Base-by-base conservation (phyloP, 1,140 invertebrate species). In the Ostrea edulis region DNA sequence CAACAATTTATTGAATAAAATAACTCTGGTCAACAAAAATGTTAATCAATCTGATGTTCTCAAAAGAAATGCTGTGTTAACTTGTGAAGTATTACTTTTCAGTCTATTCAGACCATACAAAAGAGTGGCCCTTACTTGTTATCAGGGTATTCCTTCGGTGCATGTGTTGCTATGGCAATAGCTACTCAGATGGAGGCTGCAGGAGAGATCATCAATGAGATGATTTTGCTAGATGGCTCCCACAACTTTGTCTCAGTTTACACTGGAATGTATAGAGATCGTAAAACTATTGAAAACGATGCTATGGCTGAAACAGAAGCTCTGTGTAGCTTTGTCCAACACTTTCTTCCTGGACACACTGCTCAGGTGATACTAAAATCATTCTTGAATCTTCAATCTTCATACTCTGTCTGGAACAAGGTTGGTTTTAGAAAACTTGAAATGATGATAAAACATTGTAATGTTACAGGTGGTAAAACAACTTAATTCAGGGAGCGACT, bases 131-230 rank as follows among this genome's bases (percentile, higher is more conserved):
- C 98, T 0, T 99, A 98, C 95, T 96, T 96, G n/a, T 94, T 99
- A 65, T 96, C 97, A 52, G 99, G 98, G 7, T 99, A 99, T 95
- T 99, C 98, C 0, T 99, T 98, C 95, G 99, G 99, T 83, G 97
- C 97, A 9, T 96, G 97, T 85, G 96, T 99, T 8, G 98, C 97
- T 7, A 98, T 98, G 93, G 98, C 99, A 95, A 99, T 99, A 97
- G 97, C 97, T 3, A 94, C 99, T 53, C 98, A 99, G 94, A 84
- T 93, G 25, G 95, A 96, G 88, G 93, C 93, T 35, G 81, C 84
- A 29, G 51, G 97, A 92, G 94, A 95, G 52, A 94, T 98, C n/a
- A 96, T 97, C 62, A 90, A 94, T 81, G 90, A 90, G 54, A 89
- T 96, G 5, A 92, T 95, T 52, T 96, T 99, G 82, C 95, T 99